These are phyloP conservation scores for Suncus etruscus DNA, from an alignment of 2,113 vertebrate species.

Conservation along the genomic window DNA sequence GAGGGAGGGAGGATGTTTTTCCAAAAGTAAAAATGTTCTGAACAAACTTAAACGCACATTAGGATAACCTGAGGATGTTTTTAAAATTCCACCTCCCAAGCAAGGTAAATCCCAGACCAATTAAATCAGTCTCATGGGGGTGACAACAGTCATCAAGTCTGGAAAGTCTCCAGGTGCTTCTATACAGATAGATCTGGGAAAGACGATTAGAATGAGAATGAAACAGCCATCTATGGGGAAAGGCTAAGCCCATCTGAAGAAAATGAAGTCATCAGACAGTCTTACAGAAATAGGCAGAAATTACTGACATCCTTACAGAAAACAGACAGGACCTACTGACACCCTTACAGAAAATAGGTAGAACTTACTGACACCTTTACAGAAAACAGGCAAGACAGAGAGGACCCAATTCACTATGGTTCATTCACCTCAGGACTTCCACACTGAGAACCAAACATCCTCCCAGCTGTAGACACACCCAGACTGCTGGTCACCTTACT, in stretches of 20 bases:
- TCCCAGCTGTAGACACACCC: background rate
- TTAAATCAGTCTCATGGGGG: background rate
- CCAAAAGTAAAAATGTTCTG: constrained; percentile 11
- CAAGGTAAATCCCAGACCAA: background rate
- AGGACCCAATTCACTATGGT: background rate
- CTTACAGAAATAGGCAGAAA: background rate
- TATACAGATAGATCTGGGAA: background rate
- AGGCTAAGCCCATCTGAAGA: background rate
- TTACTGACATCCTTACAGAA: too few relatives aligned
- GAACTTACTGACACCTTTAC: too few relatives aligned
- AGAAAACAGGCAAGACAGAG: background rate
- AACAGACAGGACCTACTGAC: too few relatives aligned
- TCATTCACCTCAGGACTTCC: background rate
- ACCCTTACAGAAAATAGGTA: background rate
- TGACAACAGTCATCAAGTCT: too few relatives aligned
- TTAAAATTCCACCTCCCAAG: background rate
- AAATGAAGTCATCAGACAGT: background rate
- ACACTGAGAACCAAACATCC: background rate
- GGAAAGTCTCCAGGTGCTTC: background rate
- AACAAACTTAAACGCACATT: constrained; percentile 14
- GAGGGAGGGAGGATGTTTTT: background rate
- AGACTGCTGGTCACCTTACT: background rate
- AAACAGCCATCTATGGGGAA: background rate
- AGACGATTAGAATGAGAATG: background rate
- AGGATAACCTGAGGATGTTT: constrained; percentile 22